These are phyloP conservation scores for Aphodius granarius DNA, from an alignment of 2,888 invertebrate species.

Conservation along the genomic window DNA sequence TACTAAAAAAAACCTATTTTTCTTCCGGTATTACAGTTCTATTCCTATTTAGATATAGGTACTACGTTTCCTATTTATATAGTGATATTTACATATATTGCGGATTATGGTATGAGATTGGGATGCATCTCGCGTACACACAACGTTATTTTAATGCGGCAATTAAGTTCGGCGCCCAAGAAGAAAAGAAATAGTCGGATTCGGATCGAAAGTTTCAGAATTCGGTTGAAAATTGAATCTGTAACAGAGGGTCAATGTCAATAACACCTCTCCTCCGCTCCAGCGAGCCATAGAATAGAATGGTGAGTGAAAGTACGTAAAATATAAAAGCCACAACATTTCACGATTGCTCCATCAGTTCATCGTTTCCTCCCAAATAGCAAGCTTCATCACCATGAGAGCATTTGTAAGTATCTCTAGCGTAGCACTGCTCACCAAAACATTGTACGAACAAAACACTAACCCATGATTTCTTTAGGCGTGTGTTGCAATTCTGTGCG, in stretches of 20 bases:
- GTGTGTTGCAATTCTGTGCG: constrained; percentile 27
- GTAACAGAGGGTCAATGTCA: constrained; percentile 20
- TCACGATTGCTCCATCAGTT: constrained; percentile 21
- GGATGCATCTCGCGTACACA: background rate
- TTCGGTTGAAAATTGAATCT: constrained; percentile 6
- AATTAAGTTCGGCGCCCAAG: background rate
- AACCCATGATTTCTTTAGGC: constrained; percentile 10
- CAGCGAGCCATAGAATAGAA: constrained; percentile 9
- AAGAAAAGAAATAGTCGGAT: background rate
- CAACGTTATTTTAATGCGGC: background rate
- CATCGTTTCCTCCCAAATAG: constrained; percentile 18
- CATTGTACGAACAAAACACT: background rate
- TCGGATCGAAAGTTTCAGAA: background rate
- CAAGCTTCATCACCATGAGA: constrained; percentile 25
- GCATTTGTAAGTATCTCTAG: constrained; percentile 21
- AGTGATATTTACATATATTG: no score
- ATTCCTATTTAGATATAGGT: background rate
- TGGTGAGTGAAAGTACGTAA: constrained; percentile 24
- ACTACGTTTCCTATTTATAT: no score
- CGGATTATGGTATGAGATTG: no score
- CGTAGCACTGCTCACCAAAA: background rate
- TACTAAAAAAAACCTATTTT: background rate
- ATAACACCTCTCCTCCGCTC: background rate
- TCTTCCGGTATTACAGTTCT: background rate
- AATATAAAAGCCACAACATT: constrained; percentile 25